phyloP scores from a whole-genome alignment of 2,113 vertebrate genomes.

The Aramus guarauna region DNA sequence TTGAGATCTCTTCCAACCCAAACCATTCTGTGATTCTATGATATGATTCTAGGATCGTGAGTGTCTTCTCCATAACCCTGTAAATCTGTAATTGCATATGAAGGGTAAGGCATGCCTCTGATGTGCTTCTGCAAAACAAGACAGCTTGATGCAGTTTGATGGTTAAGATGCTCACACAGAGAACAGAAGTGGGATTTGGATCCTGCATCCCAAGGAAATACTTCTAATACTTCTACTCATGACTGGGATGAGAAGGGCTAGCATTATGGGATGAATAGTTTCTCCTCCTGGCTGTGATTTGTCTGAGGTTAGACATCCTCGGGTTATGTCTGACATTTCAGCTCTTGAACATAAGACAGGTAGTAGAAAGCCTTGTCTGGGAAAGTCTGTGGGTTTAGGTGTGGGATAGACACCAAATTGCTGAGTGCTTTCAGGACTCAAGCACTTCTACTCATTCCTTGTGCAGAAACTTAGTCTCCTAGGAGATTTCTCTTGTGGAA shows the following conservation, averaged over 20 bases:
- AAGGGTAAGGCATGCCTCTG: not conserved
- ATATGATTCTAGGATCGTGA: not conserved
- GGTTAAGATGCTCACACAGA: not conserved
- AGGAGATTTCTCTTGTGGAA: not conserved
- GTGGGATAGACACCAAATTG: not conserved
- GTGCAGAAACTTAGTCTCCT: not conserved
- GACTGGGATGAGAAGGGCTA: not conserved
- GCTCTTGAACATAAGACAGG: not conserved
- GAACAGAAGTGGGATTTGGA: not conserved
- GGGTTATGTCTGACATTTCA: fast-evolving
- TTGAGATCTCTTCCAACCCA: too few species aligned
- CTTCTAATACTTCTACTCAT: not conserved
- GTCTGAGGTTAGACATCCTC: not conserved
- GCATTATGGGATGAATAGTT: not conserved
- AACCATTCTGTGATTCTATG: too few species aligned
- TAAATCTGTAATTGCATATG: fast-evolving
- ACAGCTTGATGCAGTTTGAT: not conserved
- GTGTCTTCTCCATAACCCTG: not conserved
- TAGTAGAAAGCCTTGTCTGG: not conserved
- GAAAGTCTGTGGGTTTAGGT: not conserved
- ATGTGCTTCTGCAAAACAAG: not conserved
- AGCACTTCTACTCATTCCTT: not conserved
- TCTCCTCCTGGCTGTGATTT: not conserved
- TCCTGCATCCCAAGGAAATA: not conserved
- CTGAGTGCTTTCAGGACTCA: not conserved